These are phyloP conservation scores for Dipodomys spectabilis DNA, from an alignment of 2,113 vertebrate genomes.

Conservation along the genomic window DNA sequence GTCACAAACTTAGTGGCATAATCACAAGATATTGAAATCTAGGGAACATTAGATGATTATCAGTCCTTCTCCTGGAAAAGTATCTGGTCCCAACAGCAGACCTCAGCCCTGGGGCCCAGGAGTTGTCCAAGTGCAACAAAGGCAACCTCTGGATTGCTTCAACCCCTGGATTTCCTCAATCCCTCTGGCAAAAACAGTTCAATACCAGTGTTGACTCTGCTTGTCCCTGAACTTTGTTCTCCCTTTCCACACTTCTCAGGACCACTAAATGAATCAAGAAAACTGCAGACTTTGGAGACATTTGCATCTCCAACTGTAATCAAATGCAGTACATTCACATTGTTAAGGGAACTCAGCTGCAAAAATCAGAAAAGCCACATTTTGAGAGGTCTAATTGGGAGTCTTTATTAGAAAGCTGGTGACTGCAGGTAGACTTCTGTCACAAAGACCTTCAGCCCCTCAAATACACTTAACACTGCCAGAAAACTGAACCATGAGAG, in stretches of 20 bases:
- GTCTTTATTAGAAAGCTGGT: too few relatives aligned
- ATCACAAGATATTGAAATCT: not conserved
- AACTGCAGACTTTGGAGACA: not conserved
- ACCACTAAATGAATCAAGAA: not conserved
- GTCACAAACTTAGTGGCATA: too few relatives aligned
- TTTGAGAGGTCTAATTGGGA: too few relatives aligned
- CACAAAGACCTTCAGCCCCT: too few relatives aligned
- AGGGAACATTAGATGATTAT: not conserved
- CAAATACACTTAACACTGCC: too few relatives aligned
- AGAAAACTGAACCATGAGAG: too few relatives aligned
- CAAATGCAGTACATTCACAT: too few relatives aligned
- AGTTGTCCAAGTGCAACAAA: not conserved
- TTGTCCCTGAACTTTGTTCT: conserved; percentile 24
- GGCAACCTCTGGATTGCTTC: not conserved
- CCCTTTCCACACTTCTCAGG: not conserved
- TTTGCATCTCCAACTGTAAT: not conserved
- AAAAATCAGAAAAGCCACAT: too few relatives aligned
- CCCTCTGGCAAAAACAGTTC: not conserved
- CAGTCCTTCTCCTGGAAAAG: not conserved
- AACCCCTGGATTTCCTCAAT: not conserved
- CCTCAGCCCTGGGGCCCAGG: not conserved
- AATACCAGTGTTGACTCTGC: not conserved
- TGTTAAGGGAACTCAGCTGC: too few relatives aligned
- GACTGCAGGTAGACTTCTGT: too few relatives aligned
- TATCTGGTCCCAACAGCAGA: not conserved